These are phyloP conservation scores for Drosophila nikananu DNA, from an alignment of 1,140 invertebrate genomes.

Conservation along the genomic window DNA sequence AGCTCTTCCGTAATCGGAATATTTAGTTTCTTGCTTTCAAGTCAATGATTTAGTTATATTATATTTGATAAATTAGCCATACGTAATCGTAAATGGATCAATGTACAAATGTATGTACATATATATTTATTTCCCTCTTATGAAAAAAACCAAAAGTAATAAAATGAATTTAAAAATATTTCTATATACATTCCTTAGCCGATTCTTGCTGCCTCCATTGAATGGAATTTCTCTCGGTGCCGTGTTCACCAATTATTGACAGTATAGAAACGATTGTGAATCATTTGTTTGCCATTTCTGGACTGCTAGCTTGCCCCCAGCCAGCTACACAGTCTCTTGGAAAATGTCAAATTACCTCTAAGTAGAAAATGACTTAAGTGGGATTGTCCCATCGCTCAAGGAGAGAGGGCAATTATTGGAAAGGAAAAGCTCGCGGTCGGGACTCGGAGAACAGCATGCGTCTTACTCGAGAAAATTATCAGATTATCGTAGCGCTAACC, in stretches of 20 bases:
- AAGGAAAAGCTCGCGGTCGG: constrained; percentile 19
- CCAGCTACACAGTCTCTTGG: neutral
- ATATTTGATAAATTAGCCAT: neutral
- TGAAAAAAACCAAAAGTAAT: neutral
- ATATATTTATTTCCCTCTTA: neutral
- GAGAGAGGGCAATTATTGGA: constrained; percentile 26
- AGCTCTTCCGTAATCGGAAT: neutral
- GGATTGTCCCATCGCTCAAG: constrained; percentile 27
- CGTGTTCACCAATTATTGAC: constrained; percentile 41
- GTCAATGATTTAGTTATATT: neutral
- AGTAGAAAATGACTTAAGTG: constrained; percentile 34
- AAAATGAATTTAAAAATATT: neutral
- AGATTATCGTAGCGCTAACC: constrained; percentile 37
- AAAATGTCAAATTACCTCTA: constrained; percentile 40
- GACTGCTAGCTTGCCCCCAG: constrained; percentile 6
- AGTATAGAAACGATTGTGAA: constrained; percentile 51
- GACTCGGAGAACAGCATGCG: constrained; percentile 28
- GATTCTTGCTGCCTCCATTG: neutral
- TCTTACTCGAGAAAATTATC: constrained; percentile 51
- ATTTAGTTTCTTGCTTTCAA: neutral
- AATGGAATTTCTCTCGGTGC: constrained; percentile 10
- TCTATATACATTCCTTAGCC: neutral
- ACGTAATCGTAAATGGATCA: no score
- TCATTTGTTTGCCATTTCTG: constrained; percentile 53
- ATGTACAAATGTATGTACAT: no score